phyloP scores from a whole-genome alignment of 2,797 vertebrate species.

The Botia almorhae region DNA sequence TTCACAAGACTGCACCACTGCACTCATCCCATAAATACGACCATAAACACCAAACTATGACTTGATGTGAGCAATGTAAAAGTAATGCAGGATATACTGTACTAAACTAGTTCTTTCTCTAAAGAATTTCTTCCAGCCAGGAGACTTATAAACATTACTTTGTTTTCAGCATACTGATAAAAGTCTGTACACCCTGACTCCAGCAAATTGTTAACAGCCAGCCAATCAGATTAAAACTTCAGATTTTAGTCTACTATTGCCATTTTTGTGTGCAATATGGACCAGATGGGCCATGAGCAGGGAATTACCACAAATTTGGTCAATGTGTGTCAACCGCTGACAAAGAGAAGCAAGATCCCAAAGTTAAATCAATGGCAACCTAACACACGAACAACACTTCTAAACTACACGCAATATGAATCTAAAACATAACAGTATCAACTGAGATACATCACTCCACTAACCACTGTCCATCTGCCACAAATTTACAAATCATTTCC shows the following conservation, averaged over 20 bases:
- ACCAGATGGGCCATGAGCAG: conserved; percentile 3
- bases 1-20: too few species aligned
- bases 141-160: background rate
- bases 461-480: conserved; percentile 16
- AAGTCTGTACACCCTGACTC: too few species aligned
- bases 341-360: conserved; percentile 1
- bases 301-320: conserved; percentile 1
- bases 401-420: background rate
- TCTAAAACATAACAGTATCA: conserved; percentile 9
- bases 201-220: background rate
- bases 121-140: background rate
- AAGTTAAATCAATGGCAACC: conserved; percentile 1
- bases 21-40: too few species aligned
- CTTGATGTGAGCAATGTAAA: too few species aligned
- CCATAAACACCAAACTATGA: too few species aligned
- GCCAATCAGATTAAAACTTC: background rate
- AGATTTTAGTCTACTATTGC: background rate
- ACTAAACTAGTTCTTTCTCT: background rate
- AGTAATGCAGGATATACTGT: background rate
- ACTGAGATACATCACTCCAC: background rate
- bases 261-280: background rate
- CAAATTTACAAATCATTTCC: background rate
- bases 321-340: background rate
- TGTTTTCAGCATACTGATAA: background rate
- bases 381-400: background rate